Conservation (phyloP, 2,797 vertebrate genomes). For the Balearica regulorum region DNA sequence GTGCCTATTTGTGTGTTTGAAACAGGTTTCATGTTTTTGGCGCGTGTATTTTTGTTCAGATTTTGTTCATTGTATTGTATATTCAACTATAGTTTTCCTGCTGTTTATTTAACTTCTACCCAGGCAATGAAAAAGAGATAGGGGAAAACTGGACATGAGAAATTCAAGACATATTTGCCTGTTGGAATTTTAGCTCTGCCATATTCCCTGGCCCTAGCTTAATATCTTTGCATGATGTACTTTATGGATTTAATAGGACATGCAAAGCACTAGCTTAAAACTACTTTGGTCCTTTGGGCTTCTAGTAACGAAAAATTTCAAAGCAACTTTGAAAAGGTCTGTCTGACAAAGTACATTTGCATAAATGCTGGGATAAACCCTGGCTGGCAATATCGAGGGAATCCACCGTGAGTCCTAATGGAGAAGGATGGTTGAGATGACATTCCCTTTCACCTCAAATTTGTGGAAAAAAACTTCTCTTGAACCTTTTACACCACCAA, state of each 20-base stretch:
- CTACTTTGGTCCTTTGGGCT: background rate
- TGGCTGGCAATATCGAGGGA: background rate
- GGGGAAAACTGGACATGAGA: background rate
- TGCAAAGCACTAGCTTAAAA: background rate
- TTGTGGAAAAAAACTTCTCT: background rate
- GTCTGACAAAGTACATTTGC: background rate
- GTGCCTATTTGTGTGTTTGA: background rate
- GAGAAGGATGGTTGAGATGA: background rate
- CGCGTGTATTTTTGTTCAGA: background rate
- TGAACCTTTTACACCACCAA: background rate
- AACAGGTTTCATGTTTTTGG: background rate
- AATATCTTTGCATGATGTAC: background rate
- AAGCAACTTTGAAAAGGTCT: background rate
- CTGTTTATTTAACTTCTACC: background rate
- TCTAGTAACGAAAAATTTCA: background rate
- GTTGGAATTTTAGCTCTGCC: background rate
- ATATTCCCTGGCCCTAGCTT: background rate
- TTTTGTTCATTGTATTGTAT: background rate
- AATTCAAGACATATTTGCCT: background rate
- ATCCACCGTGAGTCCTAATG: background rate
- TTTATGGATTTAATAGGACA: background rate
- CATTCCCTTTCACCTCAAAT: background rate
- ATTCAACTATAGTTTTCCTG: background rate
- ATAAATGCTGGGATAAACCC: background rate
- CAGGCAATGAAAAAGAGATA: background rate